Base-by-base conservation (phyloP, 2,113 vertebrate genomes). In the Dipodomys merriami region DNA sequence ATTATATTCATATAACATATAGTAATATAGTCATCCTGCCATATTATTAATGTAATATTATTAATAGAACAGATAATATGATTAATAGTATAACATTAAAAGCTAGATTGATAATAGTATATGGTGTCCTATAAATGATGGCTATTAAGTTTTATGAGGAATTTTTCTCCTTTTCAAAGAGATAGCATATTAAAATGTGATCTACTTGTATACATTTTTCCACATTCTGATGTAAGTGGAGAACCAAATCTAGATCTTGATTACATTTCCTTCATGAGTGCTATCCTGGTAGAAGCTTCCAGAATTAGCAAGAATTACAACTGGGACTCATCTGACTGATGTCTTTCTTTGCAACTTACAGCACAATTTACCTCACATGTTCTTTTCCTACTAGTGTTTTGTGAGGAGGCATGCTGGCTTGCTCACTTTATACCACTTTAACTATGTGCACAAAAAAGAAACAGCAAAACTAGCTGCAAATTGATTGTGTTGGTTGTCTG, bases 401-500 rank as follows among this genome's bases (percentile, higher is more conserved):
- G 16, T 33, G 69, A 93, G 25, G 29, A 96, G 62, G 39, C 60
- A 57, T 22, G 35, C 53, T 88, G 69, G 35, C 35, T 79, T 89
- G 33, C 73, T 87, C 46, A n/a, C 53, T 46, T 44, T 76, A 23
- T 67, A 76, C 86, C 86, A 35, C 94, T 92, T 88, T 71, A 64
- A 95, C 60, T 18, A 77, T 0, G 29, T 74, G 16, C 83, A 3
- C 46, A 86, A 11, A 92, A 23, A 60, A 62, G 88, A 84, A 44
- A 9, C 22, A 91, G 78, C 60, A 92, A 93, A 97, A 97, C 72
- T 83, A 95, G 72, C 33, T 93, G 27, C n/a, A 96, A 86, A 97
- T 84, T 83, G 74, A 84, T 97, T 95, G 62, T 86, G 69, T 46
- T 97, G 22, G 4, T 30, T 83, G 96, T 96, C 93, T 83, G 68